Conservation (phyloP, 2,888 invertebrate species). For the Thereva nobilitata region DNA sequence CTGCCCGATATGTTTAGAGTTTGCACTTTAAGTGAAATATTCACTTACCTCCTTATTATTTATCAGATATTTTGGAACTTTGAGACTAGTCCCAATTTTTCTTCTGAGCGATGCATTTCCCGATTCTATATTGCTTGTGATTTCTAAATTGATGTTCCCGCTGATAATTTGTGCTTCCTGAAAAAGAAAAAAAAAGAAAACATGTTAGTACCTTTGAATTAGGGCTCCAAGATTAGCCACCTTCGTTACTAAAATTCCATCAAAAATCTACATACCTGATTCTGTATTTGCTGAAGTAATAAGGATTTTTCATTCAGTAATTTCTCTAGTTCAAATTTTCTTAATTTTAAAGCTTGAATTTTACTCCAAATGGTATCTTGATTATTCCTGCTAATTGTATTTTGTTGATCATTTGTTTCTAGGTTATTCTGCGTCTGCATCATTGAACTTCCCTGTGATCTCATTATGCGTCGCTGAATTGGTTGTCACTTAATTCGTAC, state of each 20-base stretch:
- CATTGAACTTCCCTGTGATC: background rate
- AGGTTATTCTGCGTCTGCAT: background rate
- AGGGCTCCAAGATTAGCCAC: background rate
- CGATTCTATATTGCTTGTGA: background rate
- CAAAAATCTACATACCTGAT: too few species aligned
- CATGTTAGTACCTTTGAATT: background rate
- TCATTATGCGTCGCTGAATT: too few species aligned
- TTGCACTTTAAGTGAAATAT: background rate
- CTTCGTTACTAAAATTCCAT: too few species aligned
- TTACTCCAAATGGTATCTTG: conserved; percentile 40
- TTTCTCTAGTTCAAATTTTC: conserved; percentile 54
- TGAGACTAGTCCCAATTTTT: conserved; percentile 47
- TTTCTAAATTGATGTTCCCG: conserved; percentile 5
- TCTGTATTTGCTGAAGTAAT: conserved; percentile 55
- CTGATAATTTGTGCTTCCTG: conserved; percentile 54
- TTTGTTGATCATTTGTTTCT: background rate
- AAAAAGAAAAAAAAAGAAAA: background rate
- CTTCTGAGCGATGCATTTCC: conserved; percentile 46
- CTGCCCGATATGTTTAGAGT: background rate
- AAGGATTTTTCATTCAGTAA: conserved; percentile 56
- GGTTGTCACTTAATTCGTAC: too few species aligned
- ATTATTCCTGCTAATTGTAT: background rate
- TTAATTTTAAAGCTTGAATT: conserved; percentile 51
- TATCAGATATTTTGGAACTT: conserved; percentile 41
- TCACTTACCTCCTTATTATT: conserved; percentile 29